A percentile compares a stretch with the other conserved stretches of the same genome.
These are phyloP conservation scores for Neostethus bicornis DNA, from an alignment of 2,797 vertebrate genomes.

Conservation along the genomic window DNA sequence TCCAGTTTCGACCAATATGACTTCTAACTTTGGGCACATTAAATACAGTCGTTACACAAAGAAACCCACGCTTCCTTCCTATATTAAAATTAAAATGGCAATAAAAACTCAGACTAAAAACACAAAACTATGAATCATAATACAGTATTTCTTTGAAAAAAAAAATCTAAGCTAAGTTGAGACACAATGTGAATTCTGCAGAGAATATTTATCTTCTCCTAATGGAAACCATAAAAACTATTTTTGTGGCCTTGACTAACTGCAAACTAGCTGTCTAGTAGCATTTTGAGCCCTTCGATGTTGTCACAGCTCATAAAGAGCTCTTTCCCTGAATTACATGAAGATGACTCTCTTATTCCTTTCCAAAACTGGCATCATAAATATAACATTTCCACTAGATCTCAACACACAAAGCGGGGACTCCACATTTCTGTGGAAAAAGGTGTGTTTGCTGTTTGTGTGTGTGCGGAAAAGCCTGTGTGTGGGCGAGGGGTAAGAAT, in stretches of 20 bases:
- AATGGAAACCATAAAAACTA: slow-evolving; percentile 6
- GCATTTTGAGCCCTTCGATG: slow-evolving; percentile 4
- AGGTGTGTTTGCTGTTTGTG: slow-evolving; percentile 19
- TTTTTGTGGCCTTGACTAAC: background rate
- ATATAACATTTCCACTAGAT: slow-evolving; percentile 23
- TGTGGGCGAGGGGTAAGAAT: slow-evolving; percentile 62
- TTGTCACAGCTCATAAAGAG: slow-evolving; percentile 16
- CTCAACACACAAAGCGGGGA: slow-evolving; percentile 5
- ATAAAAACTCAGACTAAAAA: no score
- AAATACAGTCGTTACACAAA: no score
- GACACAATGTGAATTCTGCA: no score
- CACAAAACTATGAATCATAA: no score
- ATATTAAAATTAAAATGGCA: no score
- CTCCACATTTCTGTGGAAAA: slow-evolving; percentile 14
- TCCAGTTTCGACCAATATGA: background rate
- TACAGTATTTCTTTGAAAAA: no score
- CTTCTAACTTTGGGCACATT: no score
- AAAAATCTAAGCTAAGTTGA: no score
- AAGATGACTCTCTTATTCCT: slow-evolving; percentile 8
- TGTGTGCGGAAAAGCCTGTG: slow-evolving; percentile 39
- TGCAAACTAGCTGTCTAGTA: slow-evolving; percentile 9
- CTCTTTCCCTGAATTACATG: slow-evolving; percentile 16
- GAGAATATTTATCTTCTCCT: no score
- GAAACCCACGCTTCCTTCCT: no score
- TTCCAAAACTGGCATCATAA: slow-evolving; percentile 10